Evolutionary conservation across 1,140 invertebrate genomes (phyloP).

Genomic region (Notospermus geniculatus): DNA sequence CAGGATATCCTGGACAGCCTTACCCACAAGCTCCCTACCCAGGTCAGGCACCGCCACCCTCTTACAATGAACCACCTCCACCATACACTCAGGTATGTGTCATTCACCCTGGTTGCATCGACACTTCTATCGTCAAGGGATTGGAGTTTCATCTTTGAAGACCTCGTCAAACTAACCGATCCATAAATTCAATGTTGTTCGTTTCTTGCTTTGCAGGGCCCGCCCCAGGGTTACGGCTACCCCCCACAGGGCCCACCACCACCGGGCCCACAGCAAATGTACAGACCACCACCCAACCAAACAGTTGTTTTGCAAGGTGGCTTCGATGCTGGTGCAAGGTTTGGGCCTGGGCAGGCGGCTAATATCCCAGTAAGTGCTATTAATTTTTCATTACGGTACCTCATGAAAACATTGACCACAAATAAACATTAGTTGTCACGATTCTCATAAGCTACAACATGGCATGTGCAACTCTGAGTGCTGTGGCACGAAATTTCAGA

Average conservation of each 20-base stretch:
- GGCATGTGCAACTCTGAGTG: too few species aligned
- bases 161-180: too few species aligned
- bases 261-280: not conserved
- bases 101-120: too few species aligned
- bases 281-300: constrained; percentile 11
- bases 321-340: constrained; percentile 75
- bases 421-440: too few species aligned
- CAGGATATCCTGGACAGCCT: constrained; percentile 1
- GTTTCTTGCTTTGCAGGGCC: too few species aligned
- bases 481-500: too few species aligned
- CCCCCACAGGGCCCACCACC: not conserved
- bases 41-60: constrained; percentile 5
- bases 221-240: constrained; percentile 8
- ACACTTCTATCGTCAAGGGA: too few species aligned
- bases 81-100: too few species aligned
- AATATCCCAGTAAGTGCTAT: constrained; percentile 67
- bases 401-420: too few species aligned
- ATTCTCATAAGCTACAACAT: too few species aligned
- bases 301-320: constrained; percentile 62
- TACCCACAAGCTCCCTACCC: not conserved
- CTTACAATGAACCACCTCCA: constrained; percentile 15
- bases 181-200: too few species aligned
- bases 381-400: not conserved
- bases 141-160: too few species aligned
- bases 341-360: constrained; percentile 72